A percentile compares a stretch with the other conserved stretches of the same genome.
Conservation (phyloP, 2,888 invertebrate genomes). For the Rotaria macrura region DNA sequence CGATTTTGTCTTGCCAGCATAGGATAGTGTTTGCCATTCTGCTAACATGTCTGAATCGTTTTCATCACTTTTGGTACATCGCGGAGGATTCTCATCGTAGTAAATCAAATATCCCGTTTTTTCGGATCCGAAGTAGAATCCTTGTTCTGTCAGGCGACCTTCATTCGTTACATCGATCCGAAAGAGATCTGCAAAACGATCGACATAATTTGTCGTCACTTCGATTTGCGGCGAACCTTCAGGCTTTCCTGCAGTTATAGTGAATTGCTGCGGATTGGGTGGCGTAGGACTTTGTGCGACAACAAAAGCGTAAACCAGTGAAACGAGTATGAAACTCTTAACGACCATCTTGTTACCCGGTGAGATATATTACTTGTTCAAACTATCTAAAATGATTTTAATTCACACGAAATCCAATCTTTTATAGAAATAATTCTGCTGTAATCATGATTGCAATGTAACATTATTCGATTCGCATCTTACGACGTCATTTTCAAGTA, state of each 20-base stretch:
- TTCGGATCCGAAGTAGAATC: background rate
- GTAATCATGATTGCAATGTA: background rate
- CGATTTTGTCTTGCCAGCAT: background rate
- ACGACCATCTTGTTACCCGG: background rate
- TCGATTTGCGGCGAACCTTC: background rate
- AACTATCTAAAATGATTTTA: background rate
- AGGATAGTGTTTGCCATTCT: background rate
- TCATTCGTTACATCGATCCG: background rate
- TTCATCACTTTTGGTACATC: background rate
- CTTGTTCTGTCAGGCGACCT: background rate
- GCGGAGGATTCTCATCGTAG: background rate
- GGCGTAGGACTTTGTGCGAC: background rate
- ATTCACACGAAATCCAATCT: background rate
- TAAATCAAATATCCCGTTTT: background rate
- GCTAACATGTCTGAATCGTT: background rate
- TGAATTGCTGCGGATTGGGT: background rate
- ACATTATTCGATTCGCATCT: background rate
- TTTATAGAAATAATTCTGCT: background rate
- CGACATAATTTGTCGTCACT: slow-evolving; percentile 2
- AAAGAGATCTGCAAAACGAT: slow-evolving; percentile 8
- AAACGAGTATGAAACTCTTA: background rate
- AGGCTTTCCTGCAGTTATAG: background rate
- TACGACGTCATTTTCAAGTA: background rate
- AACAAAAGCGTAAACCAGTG: background rate
- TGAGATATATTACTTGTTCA: background rate